Evolutionary conservation across 2,888 invertebrate genomes (phyloP).

Genomic region (Nemotelus nigrinus): DNA sequence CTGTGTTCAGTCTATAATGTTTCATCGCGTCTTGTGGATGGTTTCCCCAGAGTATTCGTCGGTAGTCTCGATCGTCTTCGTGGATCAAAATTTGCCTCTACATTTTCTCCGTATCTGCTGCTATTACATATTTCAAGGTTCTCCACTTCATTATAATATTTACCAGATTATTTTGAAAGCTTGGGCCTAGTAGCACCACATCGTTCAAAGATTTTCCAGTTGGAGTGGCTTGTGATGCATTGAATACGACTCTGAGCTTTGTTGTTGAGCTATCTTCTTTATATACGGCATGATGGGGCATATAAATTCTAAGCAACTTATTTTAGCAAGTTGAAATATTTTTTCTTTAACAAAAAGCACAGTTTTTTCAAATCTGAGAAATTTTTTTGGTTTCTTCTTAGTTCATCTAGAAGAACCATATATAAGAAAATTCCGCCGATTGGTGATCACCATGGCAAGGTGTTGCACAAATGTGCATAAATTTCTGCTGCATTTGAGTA

Average conservation of each 20-base stretch:
- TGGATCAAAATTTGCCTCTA: too few species aligned
- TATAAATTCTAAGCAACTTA: neutral
- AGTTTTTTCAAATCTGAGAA: too few species aligned
- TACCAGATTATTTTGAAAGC: slow-evolving; percentile 39
- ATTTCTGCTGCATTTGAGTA: too few species aligned
- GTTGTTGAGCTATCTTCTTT: slow-evolving; percentile 40
- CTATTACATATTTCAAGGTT: too few species aligned
- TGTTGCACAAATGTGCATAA: too few species aligned
- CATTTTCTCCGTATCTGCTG: too few species aligned
- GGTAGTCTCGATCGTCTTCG: slow-evolving; percentile 38
- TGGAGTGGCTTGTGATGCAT: slow-evolving; percentile 8
- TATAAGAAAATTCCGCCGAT: too few species aligned
- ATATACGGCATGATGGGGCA: slow-evolving; percentile 43
- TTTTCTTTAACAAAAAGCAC: too few species aligned
- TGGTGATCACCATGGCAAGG: too few species aligned
- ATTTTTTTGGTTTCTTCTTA: too few species aligned
- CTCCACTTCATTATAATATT: neutral
- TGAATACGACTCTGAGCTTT: slow-evolving; percentile 40
- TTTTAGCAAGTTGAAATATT: too few species aligned
- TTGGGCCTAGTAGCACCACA: slow-evolving; percentile 29
- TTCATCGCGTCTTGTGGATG: neutral
- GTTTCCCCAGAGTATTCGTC: slow-evolving; percentile 46
- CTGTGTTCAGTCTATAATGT: neutral
- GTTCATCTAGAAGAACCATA: too few species aligned
- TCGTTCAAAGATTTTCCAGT: slow-evolving; percentile 36